Conservation (phyloP, 2,888 invertebrate genomes). For the Diloba caeruleocephala region DNA sequence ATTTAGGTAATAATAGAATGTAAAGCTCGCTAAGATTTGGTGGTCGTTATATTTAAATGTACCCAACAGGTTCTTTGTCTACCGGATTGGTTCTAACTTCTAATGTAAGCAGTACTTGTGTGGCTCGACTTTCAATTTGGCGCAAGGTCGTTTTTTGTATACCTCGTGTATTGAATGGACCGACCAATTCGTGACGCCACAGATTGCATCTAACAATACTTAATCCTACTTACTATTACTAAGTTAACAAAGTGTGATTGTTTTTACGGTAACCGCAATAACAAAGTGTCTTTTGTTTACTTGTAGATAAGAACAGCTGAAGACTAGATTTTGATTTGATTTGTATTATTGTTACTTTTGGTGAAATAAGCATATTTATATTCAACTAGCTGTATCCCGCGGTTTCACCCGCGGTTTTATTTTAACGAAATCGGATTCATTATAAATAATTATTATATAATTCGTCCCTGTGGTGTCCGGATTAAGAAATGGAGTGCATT, state of each 20-base stretch:
- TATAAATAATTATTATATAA: too few species aligned
- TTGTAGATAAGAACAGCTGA: background rate
- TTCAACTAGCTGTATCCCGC: too few species aligned
- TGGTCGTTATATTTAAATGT: background rate
- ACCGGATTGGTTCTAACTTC: slow-evolving; percentile 9
- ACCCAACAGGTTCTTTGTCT: background rate
- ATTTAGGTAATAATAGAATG: too few species aligned
- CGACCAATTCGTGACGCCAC: slow-evolving; percentile 40
- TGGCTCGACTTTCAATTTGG: slow-evolving; percentile 46
- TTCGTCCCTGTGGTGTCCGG: too few species aligned
- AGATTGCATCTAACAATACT: slow-evolving; percentile 42
- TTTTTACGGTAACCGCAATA: slow-evolving; percentile 2
- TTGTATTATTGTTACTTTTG: too few species aligned
- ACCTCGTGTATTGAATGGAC: slow-evolving; percentile 34
- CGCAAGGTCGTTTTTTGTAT: slow-evolving; percentile 52
- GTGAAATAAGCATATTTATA: too few species aligned
- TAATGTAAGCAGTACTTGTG: slow-evolving; percentile 20
- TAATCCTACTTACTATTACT: slow-evolving; percentile 5
- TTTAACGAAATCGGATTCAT: too few species aligned
- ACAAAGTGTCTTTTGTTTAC: background rate
- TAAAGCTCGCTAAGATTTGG: too few species aligned
- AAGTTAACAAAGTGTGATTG: slow-evolving; percentile 13
- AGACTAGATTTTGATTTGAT: too few species aligned
- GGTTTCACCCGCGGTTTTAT: too few species aligned
- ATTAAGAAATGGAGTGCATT: too few species aligned